Evolutionary conservation across 2,797 vertebrate genomes (phyloP), one percentile per base, ranked within the genome.

Genomic region (Propithecus deckenii): DNA sequence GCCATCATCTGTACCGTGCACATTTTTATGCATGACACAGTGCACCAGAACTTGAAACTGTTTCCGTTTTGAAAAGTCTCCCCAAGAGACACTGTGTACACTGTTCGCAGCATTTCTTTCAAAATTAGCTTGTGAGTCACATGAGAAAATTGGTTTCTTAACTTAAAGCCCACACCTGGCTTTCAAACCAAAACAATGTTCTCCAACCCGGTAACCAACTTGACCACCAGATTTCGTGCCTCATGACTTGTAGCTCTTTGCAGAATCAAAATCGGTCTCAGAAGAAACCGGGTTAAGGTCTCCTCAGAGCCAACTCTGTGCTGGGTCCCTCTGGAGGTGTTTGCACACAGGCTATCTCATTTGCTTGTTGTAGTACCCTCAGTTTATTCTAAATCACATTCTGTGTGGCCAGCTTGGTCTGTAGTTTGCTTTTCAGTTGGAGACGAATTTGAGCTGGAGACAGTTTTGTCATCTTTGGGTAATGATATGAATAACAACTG

Each of bases 1-100:
- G 32, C n/a, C 22, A 0, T 5, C 4, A 1, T 30, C 50, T 7
- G 0, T 0, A 2, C 14, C 12, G 1, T 43, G 30, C 14, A 18
- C 4, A 20, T 30, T 28, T 50, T 55, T 20, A 13, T 6, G 43
- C 9, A 6, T n/a, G 14, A 32, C 4, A 0, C 1, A 14, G 4
- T 13, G 4, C 20, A 1, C 4, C 10, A 25, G 48, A 10, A 2
- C 35, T 17, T 48, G 13, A 30, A 43, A 20, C 74, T 38, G 11
- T 30, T 57, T 32, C 22, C 2, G 0, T 55, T 61, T 6, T 59
- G 8, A 41, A 55, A 57, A 7, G 25, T 7, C 22, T 18, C 52
- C 32, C 13, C 1, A 41, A 17, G 30, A 48, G 59, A 74, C 1
- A 0, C 69, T 32, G 28, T 41, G n/a, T 9, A 32, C 6, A 25